Conservation (phyloP, 92 coral and sea anemone genomes). For the Porites divaricata region DNA sequence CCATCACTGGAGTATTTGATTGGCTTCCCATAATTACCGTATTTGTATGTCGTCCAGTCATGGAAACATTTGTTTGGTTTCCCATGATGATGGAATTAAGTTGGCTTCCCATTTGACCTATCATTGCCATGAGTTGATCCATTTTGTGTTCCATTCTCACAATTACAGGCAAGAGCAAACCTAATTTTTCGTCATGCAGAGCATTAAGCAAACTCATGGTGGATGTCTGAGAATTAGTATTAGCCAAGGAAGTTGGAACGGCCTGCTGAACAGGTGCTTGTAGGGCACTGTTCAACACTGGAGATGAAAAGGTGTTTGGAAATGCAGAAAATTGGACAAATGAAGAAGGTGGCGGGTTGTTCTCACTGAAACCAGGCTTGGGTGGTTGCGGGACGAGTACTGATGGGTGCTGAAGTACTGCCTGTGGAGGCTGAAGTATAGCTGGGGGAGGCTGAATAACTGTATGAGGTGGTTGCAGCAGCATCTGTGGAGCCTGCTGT, state of each 20-base stretch:
- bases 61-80: background rate
- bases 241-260: background rate
- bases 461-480: conserved; percentile 2
- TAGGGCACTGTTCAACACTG: conserved; percentile 20
- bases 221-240: background rate
- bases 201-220: conserved; percentile 32
- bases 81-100: conserved; percentile 2
- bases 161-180: conserved; percentile 21
- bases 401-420: background rate
- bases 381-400: background rate
- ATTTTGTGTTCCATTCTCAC: conserved; percentile 35
- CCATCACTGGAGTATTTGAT: background rate
- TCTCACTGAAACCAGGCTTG: conserved; percentile 9
- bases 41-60: conserved; percentile 3
- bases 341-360: conserved; percentile 14
- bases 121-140: conserved; percentile 27
- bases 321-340: conserved; percentile 16
- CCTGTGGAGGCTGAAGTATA: background rate
- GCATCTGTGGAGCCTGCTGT: background rate
- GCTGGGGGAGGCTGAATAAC: background rate
- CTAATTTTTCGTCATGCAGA: conserved; percentile 32
- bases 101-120: conserved; percentile 21
- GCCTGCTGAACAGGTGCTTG: conserved; percentile 18
- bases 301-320: conserved; percentile 13
- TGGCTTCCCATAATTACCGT: background rate